Conservation (phyloP, 2,797 vertebrate genomes). For the Falco biarmicus region DNA sequence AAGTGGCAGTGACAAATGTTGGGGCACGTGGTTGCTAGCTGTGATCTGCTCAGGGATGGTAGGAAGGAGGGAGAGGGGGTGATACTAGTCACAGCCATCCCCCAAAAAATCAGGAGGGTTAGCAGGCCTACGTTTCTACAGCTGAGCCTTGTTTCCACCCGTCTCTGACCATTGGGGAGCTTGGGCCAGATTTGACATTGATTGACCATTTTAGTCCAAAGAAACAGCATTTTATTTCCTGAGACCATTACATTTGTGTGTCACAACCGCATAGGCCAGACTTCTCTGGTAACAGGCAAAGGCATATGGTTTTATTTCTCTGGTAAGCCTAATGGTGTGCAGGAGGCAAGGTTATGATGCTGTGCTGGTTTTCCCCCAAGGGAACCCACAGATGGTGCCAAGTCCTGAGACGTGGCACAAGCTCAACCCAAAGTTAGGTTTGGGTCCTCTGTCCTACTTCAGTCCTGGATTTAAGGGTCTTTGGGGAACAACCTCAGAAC, state of each 20-base stretch:
- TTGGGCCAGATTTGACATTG: neutral
- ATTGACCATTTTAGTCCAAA: neutral
- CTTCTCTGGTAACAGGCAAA: neutral
- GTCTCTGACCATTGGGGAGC: fast-evolving
- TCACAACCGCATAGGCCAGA: neutral
- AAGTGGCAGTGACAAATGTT: neutral
- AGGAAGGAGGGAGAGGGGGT: neutral
- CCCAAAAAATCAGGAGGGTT: neutral
- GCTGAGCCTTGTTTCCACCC: neutral
- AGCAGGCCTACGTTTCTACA: neutral
- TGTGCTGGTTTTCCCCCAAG: neutral
- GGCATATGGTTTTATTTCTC: constrained; percentile 11
- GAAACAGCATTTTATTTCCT: neutral
- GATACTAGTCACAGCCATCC: neutral
- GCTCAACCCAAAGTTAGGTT: neutral
- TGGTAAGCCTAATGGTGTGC: neutral
- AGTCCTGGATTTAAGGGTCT: neutral
- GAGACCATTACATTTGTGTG: neutral
- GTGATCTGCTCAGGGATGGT: neutral
- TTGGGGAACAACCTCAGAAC: neutral
- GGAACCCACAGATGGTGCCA: neutral
- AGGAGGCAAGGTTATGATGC: neutral
- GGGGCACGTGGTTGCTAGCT: neutral
- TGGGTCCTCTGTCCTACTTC: neutral
- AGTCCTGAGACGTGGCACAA: neutral